These are phyloP conservation scores for Eilema depressum DNA, from an alignment of 2,888 invertebrate genomes.

Conservation along the genomic window DNA sequence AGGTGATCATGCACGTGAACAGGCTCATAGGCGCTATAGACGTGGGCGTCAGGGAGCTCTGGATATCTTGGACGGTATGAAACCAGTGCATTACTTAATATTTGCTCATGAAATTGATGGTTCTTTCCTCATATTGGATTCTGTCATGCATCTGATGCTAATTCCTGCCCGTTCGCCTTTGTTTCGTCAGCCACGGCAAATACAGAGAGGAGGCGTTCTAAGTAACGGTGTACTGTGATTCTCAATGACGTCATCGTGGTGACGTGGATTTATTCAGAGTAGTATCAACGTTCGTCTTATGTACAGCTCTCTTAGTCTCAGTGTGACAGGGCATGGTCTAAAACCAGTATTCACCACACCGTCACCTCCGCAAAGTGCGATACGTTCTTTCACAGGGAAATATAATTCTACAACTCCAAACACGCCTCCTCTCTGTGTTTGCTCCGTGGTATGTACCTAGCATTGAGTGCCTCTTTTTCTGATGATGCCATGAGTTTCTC, in stretches of 20 bases:
- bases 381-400: neutral
- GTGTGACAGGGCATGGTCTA: too few species aligned
- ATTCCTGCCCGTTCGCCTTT: too few species aligned
- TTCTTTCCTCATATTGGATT: neutral
- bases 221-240: neutral
- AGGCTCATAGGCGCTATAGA: conserved; percentile 87
- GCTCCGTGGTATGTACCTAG: neutral
- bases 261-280: too few species aligned
- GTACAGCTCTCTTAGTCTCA: too few species aligned
- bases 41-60: conserved; percentile 78
- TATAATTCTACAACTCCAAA: neutral
- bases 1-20: conserved; percentile 90
- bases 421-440: neutral
- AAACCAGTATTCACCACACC: too few species aligned
- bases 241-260: neutral
- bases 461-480: neutral
- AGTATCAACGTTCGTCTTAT: too few species aligned
- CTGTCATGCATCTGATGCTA: neutral
- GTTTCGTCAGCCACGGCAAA: neutral
- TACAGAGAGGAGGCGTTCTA: neutral
- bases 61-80: conserved; percentile 81
- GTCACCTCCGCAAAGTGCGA: too few species aligned
- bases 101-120: too few species aligned
- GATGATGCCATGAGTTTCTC: neutral
- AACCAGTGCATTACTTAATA: neutral